Evolutionary conservation across 2,113 vertebrate species (phyloP).

Genomic region (Clarias macrocephalus): DNA sequence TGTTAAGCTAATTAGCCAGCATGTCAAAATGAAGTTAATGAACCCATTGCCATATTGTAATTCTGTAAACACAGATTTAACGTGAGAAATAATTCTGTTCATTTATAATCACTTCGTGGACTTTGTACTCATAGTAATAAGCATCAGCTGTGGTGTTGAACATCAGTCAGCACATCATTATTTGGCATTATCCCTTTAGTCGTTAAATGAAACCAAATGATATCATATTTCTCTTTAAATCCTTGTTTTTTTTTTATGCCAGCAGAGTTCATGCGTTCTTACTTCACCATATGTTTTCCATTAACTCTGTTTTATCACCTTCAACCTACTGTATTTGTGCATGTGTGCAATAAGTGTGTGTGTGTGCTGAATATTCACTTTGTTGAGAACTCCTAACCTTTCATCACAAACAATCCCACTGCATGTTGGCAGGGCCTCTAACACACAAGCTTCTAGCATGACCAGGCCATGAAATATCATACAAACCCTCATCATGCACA

Average conservation of each 20-base stretch:
- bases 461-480: background rate
- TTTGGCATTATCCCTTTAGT: background rate
- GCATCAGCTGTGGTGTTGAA: background rate
- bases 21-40: background rate
- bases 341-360: background rate
- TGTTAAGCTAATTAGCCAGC: background rate
- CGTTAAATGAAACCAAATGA: background rate
- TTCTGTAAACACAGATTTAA: background rate
- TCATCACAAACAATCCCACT: constrained; percentile 42
- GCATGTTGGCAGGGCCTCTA: constrained; percentile 12
- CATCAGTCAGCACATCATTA: background rate
- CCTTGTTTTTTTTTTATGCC: background rate
- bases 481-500: background rate
- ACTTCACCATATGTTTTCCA: constrained; percentile 36
- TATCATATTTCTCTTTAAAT: background rate
- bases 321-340: background rate
- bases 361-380: constrained; percentile 18
- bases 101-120: background rate
- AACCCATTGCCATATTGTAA: background rate
- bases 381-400: constrained; percentile 40
- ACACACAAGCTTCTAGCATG: background rate
- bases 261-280: background rate
- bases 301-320: constrained; percentile 33
- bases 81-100: background rate
- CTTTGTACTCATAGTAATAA: background rate